Percentiles rank a stretch among this genome's conserved stretches.
Evolutionary conservation across 2,797 vertebrate species (phyloP).

Genomic region (Pogoniulus pusillus): DNA sequence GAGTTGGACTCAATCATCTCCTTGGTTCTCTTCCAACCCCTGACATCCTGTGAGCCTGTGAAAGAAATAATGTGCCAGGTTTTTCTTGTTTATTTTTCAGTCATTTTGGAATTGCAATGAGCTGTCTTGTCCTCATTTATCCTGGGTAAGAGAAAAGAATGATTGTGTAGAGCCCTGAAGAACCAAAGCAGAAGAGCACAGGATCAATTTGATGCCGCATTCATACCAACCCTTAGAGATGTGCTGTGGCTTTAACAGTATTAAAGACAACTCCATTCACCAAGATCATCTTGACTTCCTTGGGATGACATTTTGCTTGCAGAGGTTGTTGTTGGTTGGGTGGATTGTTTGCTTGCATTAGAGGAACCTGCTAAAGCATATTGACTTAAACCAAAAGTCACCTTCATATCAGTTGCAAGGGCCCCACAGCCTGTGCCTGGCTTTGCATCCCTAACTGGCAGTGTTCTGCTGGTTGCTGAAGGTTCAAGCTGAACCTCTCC

Average conservation of each 20-base stretch:
- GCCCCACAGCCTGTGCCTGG: not conserved
- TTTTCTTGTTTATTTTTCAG: not conserved
- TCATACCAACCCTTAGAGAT: not conserved
- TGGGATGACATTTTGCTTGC: conserved; percentile 14
- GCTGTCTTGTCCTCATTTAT: conserved; percentile 1
- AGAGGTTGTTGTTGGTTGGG: not conserved
- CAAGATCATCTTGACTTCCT: not conserved
- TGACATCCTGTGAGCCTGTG: too few species aligned
- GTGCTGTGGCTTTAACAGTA: not conserved
- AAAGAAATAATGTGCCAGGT: not conserved
- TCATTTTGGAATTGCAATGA: not conserved
- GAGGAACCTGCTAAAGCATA: conserved; percentile 23
- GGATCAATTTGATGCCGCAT: not conserved
- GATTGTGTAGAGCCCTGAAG: not conserved
- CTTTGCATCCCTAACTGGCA: not conserved
- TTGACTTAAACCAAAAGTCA: conserved; percentile 47
- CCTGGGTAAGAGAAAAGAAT: not conserved
- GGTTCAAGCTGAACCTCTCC: not conserved
- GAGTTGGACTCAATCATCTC: too few species aligned
- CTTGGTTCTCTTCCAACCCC: too few species aligned
- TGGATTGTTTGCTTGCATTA: conserved; percentile 52
- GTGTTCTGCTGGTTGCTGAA: not conserved
- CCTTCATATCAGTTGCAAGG: not conserved
- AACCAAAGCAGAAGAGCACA: not conserved
- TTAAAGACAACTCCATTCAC: not conserved